Evolutionary conservation across 2,113 vertebrate genomes (phyloP), one percentile per base, ranked within the genome.

Genomic region (Nibea coibor): DNA sequence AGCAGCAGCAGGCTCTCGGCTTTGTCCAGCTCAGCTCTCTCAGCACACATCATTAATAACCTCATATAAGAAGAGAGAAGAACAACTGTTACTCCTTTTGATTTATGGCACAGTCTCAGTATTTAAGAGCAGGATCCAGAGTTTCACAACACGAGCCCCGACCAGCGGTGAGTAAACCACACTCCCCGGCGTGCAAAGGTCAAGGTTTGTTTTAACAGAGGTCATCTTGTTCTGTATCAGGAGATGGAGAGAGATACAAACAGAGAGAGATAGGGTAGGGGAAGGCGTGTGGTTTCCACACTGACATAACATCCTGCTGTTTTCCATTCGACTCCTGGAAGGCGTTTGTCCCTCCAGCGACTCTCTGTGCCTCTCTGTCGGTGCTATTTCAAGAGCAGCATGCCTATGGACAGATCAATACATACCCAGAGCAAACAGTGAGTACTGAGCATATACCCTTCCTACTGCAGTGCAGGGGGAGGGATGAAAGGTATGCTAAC

Each of bases 311-410:
- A 82, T 84, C 80, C 22, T 35, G 58, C 72, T 75, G 66, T 50
- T 89, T 86, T 75, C 66, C 66, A 43, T 72, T 67, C 22, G 19
- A 35, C 80, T 83, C 64, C 48, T 82, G 68, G 56, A 83, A 79
- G 65, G 70, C 72, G 43, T 74, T 63, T 78, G 54, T 82, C 73
- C 69, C 83, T 75, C 56, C 48, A 61, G 54, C n/a, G 31, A 19
- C 76, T 83, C 63, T 66, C 51, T 71, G 59, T 24, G 42, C 69
- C 67, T 82, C 69, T 84, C 70, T 82, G 80, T 74, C 71, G 54
- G 79, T 82, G 89, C 93, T 93, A 94, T 94, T 95, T 94, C 90
- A 86, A 91, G 93, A 91, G 67, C 73, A 54, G 87, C 69, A 75
- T 84, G 77, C 85, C 81, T 86, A 61, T 68, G 45, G 71, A 54